Percentiles rank a stretch among this genome's conserved stretches.
Evolutionary conservation across 2,113 vertebrate species (phyloP).

Genomic region (Neogobius melanostomus): DNA sequence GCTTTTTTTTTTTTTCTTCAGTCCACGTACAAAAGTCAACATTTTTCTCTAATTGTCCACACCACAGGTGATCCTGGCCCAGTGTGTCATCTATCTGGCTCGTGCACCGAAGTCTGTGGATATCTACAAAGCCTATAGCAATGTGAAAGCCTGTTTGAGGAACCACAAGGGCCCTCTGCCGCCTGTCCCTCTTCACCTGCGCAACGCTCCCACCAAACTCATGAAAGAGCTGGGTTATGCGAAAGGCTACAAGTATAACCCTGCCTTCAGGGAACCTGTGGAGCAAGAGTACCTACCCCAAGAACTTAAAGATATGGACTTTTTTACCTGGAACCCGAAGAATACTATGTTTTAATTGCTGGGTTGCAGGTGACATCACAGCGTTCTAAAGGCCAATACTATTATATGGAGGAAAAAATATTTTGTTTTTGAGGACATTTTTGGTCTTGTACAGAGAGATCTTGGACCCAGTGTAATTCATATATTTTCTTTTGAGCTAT

Average conservation of each 20-base stretch:
- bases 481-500: too few species aligned
- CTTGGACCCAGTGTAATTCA: too few species aligned
- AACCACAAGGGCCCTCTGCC: conserved; percentile 89
- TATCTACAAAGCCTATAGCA: conserved; percentile 86
- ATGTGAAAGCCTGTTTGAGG: conserved; percentile 87
- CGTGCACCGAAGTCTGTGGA: conserved; percentile 91
- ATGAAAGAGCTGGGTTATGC: conserved; percentile 93
- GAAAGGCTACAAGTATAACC: conserved; percentile 93
- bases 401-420: too few species aligned
- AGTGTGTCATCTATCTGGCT: conserved; percentile 90
- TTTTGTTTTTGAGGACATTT: too few species aligned
- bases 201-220: conserved; percentile 89
- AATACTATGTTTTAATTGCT: not conserved
- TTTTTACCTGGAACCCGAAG: conserved; percentile 80
- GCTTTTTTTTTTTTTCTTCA: not conserved
- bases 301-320: conserved; percentile 81
- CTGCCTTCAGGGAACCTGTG: conserved; percentile 79
- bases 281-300: conserved; percentile 90
- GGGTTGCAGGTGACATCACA: too few species aligned
- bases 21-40: too few species aligned
- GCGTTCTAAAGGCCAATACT: too few species aligned
- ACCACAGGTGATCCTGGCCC: conserved; percentile 90
- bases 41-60: too few species aligned
- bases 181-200: conserved; percentile 89
- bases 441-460: too few species aligned